Base-by-base conservation (phyloP, 2,113 vertebrate genomes). In the Carassius carassius region DNA sequence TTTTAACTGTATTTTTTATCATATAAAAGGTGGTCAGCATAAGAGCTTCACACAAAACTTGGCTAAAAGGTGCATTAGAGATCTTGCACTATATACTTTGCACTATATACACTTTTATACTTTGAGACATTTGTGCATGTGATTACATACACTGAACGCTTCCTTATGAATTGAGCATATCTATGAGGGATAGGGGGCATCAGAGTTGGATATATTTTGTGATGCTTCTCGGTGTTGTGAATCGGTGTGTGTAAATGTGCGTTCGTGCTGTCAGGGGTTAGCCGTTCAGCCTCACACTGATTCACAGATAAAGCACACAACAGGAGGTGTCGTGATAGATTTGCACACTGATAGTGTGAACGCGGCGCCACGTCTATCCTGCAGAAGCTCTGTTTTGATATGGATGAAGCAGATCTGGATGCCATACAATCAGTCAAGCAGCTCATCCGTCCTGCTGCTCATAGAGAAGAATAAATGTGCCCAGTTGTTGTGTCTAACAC, bases 251-350 rank as follows among this genome's bases (percentile, higher is more conserved):
- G 29, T 62, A 76, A 76, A 29, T 4, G 23, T n/a, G 3, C 76
- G 16, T 54, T 35, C 62, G 54, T 32, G 79, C 11, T 49, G 23
- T 81, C 17, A 19, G 17, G 5, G 56, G 17, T 78, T 37, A 62
- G 2, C 60, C 80, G 29, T 82, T 82, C 49, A 72, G 23, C 23
- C 67, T 72, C 65, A 72, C 81, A 37, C 49, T 73, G 81, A 82
- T 82, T 5, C 47, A 37, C 49, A 72, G 81, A 72, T 82, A 82
- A 70, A 25, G 12, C 47, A 37, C 67, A 72, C 10, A 49, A 70
- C 47, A 82, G 81, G 49, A 82, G 79, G 62, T 81, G 62, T 67
- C 25, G 44, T 81, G 79, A 67, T 29, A 82, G 80, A 82, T 82
- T 32, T 82, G 65, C 49, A 37, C 6, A 7, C 67, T 56, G 81